Evolutionary conservation across 2,888 invertebrate genomes (phyloP).

Genomic region (Xestia c-nigrum): DNA sequence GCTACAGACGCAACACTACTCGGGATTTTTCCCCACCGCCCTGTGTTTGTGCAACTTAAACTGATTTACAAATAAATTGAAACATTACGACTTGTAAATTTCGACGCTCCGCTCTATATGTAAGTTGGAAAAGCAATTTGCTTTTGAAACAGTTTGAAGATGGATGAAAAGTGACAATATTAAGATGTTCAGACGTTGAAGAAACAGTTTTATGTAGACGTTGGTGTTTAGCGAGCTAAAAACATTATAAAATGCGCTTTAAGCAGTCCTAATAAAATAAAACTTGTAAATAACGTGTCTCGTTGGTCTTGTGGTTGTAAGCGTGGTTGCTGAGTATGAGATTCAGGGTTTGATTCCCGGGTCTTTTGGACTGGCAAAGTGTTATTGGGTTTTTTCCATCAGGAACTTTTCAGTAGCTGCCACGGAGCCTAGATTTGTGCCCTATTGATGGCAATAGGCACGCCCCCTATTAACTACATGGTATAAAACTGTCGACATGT

Average conservation of each 20-base stretch:
- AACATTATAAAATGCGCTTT: not conserved
- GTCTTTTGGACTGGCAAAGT: not conserved
- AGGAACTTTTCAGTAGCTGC: not conserved
- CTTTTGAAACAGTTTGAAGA: slow-evolving; percentile 32
- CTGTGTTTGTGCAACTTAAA: slow-evolving; percentile 69
- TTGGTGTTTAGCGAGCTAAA: not conserved
- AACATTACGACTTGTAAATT: slow-evolving; percentile 67
- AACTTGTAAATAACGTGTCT: not conserved
- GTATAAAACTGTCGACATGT: not conserved
- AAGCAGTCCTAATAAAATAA: not conserved
- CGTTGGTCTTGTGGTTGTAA: not conserved
- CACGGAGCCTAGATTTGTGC: no score
- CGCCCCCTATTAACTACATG: no score
- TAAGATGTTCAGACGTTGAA: not conserved
- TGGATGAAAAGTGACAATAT: slow-evolving; percentile 9
- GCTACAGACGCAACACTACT: slow-evolving; percentile 74
- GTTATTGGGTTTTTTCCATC: not conserved
- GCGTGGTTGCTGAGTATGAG: not conserved
- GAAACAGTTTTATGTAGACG: not conserved
- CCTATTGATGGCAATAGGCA: not conserved
- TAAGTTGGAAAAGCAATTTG: slow-evolving; percentile 47
- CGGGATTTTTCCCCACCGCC: slow-evolving; percentile 73
- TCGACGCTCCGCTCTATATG: slow-evolving; percentile 44
- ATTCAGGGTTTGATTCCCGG: not conserved
- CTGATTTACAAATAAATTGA: slow-evolving; percentile 75